These are phyloP conservation scores for Oryzias javanicus DNA, from an alignment of 2,113 vertebrate genomes.

Conservation along the genomic window DNA sequence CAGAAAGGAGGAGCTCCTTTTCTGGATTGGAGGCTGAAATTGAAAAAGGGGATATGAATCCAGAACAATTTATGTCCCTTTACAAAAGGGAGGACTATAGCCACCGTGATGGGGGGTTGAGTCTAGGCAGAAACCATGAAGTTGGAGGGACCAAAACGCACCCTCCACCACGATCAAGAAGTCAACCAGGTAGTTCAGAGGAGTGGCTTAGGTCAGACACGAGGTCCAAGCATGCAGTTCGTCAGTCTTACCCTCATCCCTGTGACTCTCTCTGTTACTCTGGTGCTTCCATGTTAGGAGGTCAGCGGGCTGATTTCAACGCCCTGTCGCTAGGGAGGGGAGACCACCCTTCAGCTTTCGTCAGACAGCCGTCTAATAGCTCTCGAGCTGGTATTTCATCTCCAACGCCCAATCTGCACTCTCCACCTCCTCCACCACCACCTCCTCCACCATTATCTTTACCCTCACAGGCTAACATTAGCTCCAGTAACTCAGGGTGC, in stretches of 20 bases:
- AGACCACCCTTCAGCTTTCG: conserved; percentile 87
- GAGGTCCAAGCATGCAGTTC: conserved; percentile 64
- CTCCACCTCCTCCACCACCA: conserved; percentile 53
- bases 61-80: conserved; percentile 59
- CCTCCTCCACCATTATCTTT: conserved; percentile 55
- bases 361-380: conserved; percentile 75
- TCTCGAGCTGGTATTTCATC: conserved; percentile 78
- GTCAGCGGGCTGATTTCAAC: conserved; percentile 86
- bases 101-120: conserved; percentile 34
- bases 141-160: conserved; percentile 19
- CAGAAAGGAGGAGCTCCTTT: conserved; percentile 72
- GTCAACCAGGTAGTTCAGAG: conserved; percentile 60
- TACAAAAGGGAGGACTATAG: conserved; percentile 54
- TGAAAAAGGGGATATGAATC: conserved; percentile 55
- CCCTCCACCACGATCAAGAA: conserved; percentile 58
- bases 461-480: conserved; percentile 80
- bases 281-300: conserved; percentile 91
- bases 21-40: conserved; percentile 68
- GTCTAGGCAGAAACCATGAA: conserved; percentile 25
- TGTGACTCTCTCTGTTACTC: conserved; percentile 90
- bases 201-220: conserved; percentile 70
- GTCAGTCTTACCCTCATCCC: conserved; percentile 71
- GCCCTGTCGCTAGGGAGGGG: conserved; percentile 82
- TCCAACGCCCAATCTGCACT: conserved; percentile 47
- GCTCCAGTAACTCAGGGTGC: conserved; percentile 80